Percentiles rank a stretch among this genome's conserved stretches.
Evolutionary conservation across 2,797 vertebrate genomes (phyloP).

Genomic region (Pyrocephalus nanus): DNA sequence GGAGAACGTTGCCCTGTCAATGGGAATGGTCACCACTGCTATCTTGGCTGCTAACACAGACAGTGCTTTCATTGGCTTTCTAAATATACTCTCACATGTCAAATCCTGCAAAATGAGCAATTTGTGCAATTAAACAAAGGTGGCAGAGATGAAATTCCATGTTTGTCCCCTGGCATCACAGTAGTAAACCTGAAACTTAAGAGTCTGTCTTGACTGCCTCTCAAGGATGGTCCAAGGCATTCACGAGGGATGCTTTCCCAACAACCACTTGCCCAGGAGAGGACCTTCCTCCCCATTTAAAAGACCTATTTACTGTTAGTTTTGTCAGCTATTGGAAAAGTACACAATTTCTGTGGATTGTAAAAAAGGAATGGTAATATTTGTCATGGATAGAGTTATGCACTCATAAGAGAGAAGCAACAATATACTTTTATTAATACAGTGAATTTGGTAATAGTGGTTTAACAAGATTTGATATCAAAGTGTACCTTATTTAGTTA

Average conservation of each 20-base stretch:
- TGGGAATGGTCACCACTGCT: background rate
- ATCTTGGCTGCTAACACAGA: background rate
- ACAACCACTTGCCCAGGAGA: background rate
- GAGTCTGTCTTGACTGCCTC: fast-evolving
- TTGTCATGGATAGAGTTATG: background rate
- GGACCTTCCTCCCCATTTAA: background rate
- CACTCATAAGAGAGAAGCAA: background rate
- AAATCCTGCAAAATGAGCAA: background rate
- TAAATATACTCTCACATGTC: background rate
- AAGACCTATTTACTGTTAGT: background rate
- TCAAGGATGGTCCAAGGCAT: background rate
- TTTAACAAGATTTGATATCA: background rate
- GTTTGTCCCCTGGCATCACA: background rate
- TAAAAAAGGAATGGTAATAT: background rate
- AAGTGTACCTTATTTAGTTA: background rate
- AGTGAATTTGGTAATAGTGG: background rate
- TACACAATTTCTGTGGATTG: background rate
- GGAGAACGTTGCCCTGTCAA: background rate
- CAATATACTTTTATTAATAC: background rate
- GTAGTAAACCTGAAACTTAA: background rate
- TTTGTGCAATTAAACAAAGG: background rate
- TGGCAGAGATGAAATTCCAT: background rate
- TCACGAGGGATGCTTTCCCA: background rate
- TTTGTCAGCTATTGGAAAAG: background rate
- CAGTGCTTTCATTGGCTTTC: background rate